Base-by-base conservation (phyloP, 2,888 invertebrate species). In the Eupithecia abbreviata region DNA sequence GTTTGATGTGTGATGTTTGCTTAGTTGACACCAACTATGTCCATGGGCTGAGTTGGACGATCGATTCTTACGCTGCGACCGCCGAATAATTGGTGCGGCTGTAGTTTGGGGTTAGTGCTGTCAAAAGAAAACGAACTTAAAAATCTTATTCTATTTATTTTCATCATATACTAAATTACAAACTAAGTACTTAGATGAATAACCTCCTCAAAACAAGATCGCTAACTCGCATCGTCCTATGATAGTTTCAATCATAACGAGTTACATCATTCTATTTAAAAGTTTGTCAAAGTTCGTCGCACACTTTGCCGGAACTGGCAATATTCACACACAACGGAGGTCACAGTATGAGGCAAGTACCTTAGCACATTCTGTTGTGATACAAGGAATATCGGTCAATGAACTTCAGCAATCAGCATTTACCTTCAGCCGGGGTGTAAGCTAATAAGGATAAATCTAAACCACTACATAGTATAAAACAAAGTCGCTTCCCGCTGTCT, bases 141-240 rank as follows among this genome's bases (percentile, higher is more conserved):
- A 62, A 62, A 62, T 62, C 18, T 62, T 62, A 62, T 62, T 62
- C 62, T 12, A 62, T 62, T 62, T 62, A 62, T 62, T 62, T 62
- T 62, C 30, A n/a, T 30, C 30, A 30, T 62, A 62, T 4, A 30
- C 3, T 62, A 62, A 30, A 30, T 2, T 62, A 58, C 18, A 58
- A 58, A 4, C 58, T 58, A 58, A 55, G 18, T 18, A 4, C 55
- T 58, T 18, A 62, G 62, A 62, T 12, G 30, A 4, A 62, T 4
- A 18, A 62, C 62, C 62, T 58, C 55, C 58, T 10, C 30, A 18
- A 62, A 30, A 18, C 10, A 62, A 30, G 62, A 30, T 62, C 3
- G 2, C 2, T n/a, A 51, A 51, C 15, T n/a, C n/a, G n/a, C 55
- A 18, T 51, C 9, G 55, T 62, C 18, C 18, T 18, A 5, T 3